Percentiles rank a stretch among this genome's conserved stretches.
These are phyloP conservation scores for Diabrotica undecimpunctata DNA, from an alignment of 1,140 invertebrate genomes.

Conservation along the genomic window DNA sequence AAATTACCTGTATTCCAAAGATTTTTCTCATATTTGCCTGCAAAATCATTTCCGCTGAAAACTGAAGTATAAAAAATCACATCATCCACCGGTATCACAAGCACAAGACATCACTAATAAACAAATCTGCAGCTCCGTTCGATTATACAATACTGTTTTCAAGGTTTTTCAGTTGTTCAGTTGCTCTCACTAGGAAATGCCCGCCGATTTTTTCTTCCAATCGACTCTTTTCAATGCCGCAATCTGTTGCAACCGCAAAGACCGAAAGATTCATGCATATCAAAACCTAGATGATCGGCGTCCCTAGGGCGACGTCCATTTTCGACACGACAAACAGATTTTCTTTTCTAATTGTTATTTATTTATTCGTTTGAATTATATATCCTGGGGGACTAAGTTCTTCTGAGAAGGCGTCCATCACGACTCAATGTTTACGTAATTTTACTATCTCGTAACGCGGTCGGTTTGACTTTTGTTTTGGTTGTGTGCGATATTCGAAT, in stretches of 20 bases:
- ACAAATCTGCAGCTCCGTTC: not conserved
- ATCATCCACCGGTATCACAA: not conserved
- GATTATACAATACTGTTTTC: constrained; percentile 1
- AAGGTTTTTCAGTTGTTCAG: not conserved
- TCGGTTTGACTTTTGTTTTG: not conserved
- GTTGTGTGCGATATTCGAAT: not conserved
- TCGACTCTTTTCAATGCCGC: not conserved
- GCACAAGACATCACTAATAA: not conserved
- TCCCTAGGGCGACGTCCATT: no score
- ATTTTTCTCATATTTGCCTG: no score
- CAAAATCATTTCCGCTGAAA: no score
- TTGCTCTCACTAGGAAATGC: constrained; percentile 1
- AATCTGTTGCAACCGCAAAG: not conserved
- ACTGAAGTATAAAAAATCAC: not conserved
- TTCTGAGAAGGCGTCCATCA: not conserved
- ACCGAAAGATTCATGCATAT: not conserved
- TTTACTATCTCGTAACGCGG: no score
- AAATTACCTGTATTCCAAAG: no score
- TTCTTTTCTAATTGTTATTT: not conserved
- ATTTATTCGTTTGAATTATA: not conserved
- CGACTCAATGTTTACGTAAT: no score
- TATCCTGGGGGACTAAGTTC: not conserved
- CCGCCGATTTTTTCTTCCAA: not conserved
- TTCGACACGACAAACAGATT: not conserved
- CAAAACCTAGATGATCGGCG: no score